Conservation (phyloP, 2,888 invertebrate species). For the Andrena praecox region DNA sequence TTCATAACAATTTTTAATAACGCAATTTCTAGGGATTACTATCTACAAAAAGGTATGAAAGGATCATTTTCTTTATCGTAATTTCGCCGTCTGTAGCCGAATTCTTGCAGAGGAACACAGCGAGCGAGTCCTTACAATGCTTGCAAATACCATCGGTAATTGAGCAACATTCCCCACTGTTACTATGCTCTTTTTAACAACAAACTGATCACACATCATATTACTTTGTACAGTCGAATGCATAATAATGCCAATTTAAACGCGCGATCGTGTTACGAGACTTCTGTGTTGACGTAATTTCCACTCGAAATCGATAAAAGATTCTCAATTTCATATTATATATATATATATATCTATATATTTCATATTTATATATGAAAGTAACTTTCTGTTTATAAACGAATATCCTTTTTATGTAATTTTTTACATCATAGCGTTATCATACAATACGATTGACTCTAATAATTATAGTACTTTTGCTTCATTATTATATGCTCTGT, state of each 20-base stretch:
- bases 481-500: slow-evolving; percentile 50
- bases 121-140: slow-evolving; percentile 46
- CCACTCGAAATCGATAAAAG: slow-evolving; percentile 29
- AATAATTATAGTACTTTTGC: slow-evolving; percentile 47
- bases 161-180: slow-evolving; percentile 66
- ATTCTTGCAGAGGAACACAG: slow-evolving; percentile 65
- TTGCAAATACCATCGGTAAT: slow-evolving; percentile 62
- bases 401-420: background rate
- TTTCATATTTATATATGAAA: slow-evolving; percentile 36
- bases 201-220: slow-evolving; percentile 59
- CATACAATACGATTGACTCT: slow-evolving; percentile 56
- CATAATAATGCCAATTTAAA: slow-evolving; percentile 48
- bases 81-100: slow-evolving; percentile 63
- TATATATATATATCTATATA: slow-evolving; percentile 18
- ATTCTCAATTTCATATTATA: slow-evolving; percentile 19
- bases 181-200: slow-evolving; percentile 46
- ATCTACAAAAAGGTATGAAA: slow-evolving; percentile 74
- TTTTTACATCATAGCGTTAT: slow-evolving; percentile 54
- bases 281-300: slow-evolving; percentile 31
- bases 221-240: slow-evolving; percentile 68
- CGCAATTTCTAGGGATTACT: slow-evolving; percentile 74
- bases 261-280: slow-evolving; percentile 34
- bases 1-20: slow-evolving; percentile 75
- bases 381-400: slow-evolving; percentile 36
- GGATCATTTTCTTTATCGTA: slow-evolving; percentile 53